These are phyloP conservation scores for Troides helena DNA, from an alignment of 2,888 invertebrate genomes.

Conservation along the genomic window DNA sequence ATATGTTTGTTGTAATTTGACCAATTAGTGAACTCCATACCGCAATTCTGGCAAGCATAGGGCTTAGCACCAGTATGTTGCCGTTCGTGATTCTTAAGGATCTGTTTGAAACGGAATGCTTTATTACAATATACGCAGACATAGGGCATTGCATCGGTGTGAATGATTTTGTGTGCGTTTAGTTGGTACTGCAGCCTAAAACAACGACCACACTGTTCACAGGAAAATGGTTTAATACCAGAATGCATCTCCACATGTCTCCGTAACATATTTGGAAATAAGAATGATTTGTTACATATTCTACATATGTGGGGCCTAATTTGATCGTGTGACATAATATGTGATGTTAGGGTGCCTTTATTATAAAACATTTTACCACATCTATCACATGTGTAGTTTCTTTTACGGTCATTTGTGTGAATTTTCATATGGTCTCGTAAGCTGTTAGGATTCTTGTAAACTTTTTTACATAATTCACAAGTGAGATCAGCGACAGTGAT, in stretches of 20 bases:
- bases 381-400: slow-evolving; percentile 68
- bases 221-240: slow-evolving; percentile 65
- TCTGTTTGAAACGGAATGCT: slow-evolving; percentile 87
- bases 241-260: slow-evolving; percentile 73
- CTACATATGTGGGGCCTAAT: slow-evolving; percentile 64
- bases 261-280: slow-evolving; percentile 68
- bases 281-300: slow-evolving; percentile 68
- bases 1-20: slow-evolving; percentile 91
- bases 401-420: slow-evolving; percentile 77
- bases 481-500: slow-evolving; percentile 66
- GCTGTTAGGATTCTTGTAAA: slow-evolving; percentile 59
- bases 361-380: slow-evolving; percentile 73
- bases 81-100: slow-evolving; percentile 85
- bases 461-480: slow-evolving; percentile 62
- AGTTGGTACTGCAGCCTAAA: slow-evolving; percentile 85
- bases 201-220: slow-evolving; percentile 68
- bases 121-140: slow-evolving; percentile 88
- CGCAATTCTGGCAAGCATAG: slow-evolving; percentile 86
- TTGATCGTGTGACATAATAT: slow-evolving; percentile 69
- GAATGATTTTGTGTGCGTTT: slow-evolving; percentile 86
- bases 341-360: slow-evolving; percentile 69
- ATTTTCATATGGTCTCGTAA: slow-evolving; percentile 80
- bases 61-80: slow-evolving; percentile 87
- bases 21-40: slow-evolving; percentile 88
- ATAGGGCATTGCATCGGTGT: slow-evolving; percentile 89